Evolutionary conservation across 2,113 vertebrate species (phyloP), one percentile per base, ranked within the genome.

Genomic region (Syngnathus floridae): DNA sequence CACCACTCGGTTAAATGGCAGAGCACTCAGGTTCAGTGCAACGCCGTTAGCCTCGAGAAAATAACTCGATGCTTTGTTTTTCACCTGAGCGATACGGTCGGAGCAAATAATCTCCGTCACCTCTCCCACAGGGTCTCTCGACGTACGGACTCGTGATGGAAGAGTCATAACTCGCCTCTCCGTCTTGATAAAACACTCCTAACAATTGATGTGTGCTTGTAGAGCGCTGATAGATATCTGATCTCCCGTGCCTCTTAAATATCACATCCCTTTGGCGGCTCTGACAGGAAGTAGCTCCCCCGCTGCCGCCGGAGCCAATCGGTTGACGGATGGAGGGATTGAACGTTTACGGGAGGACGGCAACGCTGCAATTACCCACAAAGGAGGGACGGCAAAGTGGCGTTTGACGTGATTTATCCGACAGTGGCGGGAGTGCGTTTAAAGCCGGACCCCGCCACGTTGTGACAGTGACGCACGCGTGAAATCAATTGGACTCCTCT

Each of bases 381-480:
- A 93, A 92, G 90, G 89, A 89, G 71, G 65, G 55, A 52, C n/a
- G 64, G 37, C 22, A 51, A 56, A 90, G 90, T 85, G 90, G 90
- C 76, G 84, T 90, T 89, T 94, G 92, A 94, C 91, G 91, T 93
- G 92, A 95, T 95, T 93, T 92, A 93, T 93, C 91, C 90, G 79
- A 91, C 69, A 84, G 90, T 79, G 82, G 85, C 51, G 66, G 87
- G 79, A 86, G 92, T 88, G 87, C 88, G 75, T 93, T 94, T 93
- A 89, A 78, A 91, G 84, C 73, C 77, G 57, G 78, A 88, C 85
- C 89, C 90, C 82, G 90, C 92, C 93, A 93, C 85, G 88, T 86
- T 70, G 67, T 91, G 95, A 93, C 93, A 94, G 88, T 93, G 94
- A 95, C 90, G 89, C 93, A 93, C 93, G 93, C 90, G 82, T 84